A percentile compares a stretch with the other conserved stretches of the same genome.
phyloP scores from a whole-genome alignment of 2,888 invertebrate genomes.

The Imbricaverruca yamaguchii region DNA sequence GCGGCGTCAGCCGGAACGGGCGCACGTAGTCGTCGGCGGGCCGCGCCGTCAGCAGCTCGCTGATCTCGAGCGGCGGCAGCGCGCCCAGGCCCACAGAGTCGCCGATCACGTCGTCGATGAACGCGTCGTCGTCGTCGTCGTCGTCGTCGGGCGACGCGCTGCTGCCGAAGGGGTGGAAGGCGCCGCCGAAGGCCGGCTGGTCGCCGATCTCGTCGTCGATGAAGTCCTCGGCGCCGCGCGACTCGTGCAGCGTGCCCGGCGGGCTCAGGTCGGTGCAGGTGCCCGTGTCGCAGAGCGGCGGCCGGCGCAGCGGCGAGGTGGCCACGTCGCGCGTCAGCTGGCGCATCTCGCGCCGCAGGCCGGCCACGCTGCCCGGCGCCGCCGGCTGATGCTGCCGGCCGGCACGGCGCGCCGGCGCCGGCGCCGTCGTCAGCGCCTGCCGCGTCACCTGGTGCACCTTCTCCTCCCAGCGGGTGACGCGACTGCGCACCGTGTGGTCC shows the following conservation, averaged over 20 bases:
- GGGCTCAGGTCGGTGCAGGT: not conserved
- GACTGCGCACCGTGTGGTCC: not conserved
- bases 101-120: not conserved
- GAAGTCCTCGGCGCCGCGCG: conserved; percentile 1
- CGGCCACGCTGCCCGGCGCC: not conserved
- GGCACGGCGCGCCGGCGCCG: not conserved
- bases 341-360: not conserved
- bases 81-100: not conserved
- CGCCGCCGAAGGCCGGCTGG: conserved; percentile 19
- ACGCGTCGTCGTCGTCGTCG: not conserved
- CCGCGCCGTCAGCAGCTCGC: not conserved
- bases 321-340: conserved; percentile 22
- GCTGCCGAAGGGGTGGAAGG: too few relatives aligned
- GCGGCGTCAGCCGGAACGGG: conserved; percentile 16
- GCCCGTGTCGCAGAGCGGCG: not conserved
- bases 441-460: not conserved
- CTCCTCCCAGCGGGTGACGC: conserved; percentile 14
- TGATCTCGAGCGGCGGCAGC: not conserved
- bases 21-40: not conserved
- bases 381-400: not conserved
- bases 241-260: not conserved
- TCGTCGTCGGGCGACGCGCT: not conserved
- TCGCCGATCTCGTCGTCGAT: conserved; percentile 20
- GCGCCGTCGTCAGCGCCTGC: not conserved
- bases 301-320: conserved; percentile 6